A percentile compares a stretch with the other conserved stretches of the same genome.
Conservation (phyloP, 2,888 invertebrate species). For the Terebella lapidaria region DNA sequence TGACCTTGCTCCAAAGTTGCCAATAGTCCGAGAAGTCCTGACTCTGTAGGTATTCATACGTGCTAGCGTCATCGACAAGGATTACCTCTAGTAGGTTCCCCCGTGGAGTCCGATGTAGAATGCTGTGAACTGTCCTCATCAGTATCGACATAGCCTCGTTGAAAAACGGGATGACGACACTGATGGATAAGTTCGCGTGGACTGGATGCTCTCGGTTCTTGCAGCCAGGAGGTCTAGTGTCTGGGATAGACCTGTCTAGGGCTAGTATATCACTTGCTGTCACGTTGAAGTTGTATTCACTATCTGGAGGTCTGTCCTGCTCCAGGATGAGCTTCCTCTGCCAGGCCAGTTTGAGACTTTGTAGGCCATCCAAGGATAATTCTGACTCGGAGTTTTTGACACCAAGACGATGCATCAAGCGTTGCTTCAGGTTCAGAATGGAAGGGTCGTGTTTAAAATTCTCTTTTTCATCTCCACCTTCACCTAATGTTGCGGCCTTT, state of each 20-base stretch:
- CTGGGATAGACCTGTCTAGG: not conserved
- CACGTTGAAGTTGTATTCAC: not conserved
- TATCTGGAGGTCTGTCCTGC: not conserved
- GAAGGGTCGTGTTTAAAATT: too few relatives aligned
- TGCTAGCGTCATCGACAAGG: slow-evolving; percentile 25
- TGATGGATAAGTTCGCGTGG: not conserved
- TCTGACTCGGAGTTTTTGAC: too few relatives aligned
- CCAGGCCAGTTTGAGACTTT: too few relatives aligned
- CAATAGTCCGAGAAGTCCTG: slow-evolving; percentile 15
- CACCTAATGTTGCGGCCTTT: too few relatives aligned
- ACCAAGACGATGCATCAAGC: too few relatives aligned
- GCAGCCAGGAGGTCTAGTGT: not conserved
- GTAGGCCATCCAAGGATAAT: too few relatives aligned
- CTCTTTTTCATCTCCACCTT: too few relatives aligned
- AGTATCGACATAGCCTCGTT: slow-evolving; percentile 27
- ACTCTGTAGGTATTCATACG: slow-evolving; percentile 17
- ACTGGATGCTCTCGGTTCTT: not conserved
- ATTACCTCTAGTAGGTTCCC: slow-evolving; percentile 19
- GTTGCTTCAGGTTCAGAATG: too few relatives aligned
- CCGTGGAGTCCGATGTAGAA: slow-evolving; percentile 19
- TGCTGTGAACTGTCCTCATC: slow-evolving; percentile 22
- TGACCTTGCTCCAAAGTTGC: slow-evolving; percentile 22
- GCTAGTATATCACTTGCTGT: not conserved
- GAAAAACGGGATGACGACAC: slow-evolving; percentile 22
- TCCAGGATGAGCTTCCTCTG: not conserved